Conservation (phyloP, 2,888 invertebrate species). For the Sarcophaga subvicina region DNA sequence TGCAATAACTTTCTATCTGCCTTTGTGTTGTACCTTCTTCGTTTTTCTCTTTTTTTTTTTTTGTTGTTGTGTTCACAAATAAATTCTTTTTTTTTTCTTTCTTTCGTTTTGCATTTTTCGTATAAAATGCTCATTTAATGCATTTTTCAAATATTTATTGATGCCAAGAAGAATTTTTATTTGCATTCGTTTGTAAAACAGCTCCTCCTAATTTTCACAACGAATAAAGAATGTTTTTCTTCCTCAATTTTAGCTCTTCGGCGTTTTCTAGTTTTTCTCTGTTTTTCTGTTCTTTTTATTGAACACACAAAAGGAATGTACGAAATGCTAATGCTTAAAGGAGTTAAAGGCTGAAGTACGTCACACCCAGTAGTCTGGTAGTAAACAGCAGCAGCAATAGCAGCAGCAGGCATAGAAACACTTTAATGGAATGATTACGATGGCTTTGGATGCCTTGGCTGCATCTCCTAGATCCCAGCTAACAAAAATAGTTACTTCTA, state of each 20-base stretch:
- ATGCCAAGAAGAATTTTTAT: slow-evolving; percentile 62
- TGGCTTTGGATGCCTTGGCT: background rate
- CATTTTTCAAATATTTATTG: slow-evolving; percentile 64
- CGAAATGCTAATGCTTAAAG: slow-evolving; percentile 57
- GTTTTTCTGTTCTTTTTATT: slow-evolving; percentile 30
- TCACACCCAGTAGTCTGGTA: background rate
- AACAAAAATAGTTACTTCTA: slow-evolving; percentile 41
- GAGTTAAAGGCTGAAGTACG: slow-evolving; percentile 34
- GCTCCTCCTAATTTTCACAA: slow-evolving; percentile 57
- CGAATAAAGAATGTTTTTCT: slow-evolving; percentile 41
- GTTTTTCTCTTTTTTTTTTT: slow-evolving; percentile 7
- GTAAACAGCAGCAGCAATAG: background rate
- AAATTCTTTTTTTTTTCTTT: background rate
- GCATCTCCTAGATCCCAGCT: slow-evolving; percentile 18
- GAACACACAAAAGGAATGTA: slow-evolving; percentile 55
- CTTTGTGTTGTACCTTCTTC: background rate
- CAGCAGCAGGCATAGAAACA: background rate
- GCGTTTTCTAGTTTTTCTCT: background rate
- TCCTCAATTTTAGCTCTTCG: background rate
- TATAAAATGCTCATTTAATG: slow-evolving; percentile 62
- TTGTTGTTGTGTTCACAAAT: background rate
- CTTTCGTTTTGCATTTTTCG: slow-evolving; percentile 17
- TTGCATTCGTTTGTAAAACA: slow-evolving; percentile 63
- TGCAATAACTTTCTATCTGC: background rate
- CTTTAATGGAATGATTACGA: background rate